A percentile compares a stretch with the other conserved stretches of the same genome.
phyloP scores from a whole-genome alignment of 2,113 vertebrate genomes.

The Montifringilla adamsi region DNA sequence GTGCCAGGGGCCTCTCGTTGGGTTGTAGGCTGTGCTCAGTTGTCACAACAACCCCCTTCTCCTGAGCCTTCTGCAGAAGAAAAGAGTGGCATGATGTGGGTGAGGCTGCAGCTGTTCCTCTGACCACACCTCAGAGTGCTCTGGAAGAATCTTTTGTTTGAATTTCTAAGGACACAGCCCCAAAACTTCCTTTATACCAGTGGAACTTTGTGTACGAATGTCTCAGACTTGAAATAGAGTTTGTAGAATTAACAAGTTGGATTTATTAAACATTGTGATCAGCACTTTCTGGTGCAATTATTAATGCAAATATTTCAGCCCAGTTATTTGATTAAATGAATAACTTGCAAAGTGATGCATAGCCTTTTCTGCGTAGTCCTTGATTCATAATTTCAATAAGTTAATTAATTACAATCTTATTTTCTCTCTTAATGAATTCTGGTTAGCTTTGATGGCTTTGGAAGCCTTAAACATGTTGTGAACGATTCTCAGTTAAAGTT shows the following conservation, averaged over 20 bases:
- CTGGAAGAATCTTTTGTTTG: neutral
- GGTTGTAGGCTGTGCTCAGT: neutral
- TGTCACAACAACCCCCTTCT: neutral
- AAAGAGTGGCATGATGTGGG: rapidly evolving
- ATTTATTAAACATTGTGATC: conserved; percentile 34
- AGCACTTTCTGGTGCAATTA: conserved; percentile 42
- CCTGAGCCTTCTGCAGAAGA: neutral
- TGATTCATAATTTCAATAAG: conserved; percentile 43
- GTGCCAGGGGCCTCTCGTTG: neutral
- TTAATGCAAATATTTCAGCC: conserved; percentile 45
- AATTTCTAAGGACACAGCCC: neutral
- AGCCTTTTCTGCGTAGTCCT: neutral
- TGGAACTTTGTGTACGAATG: rapidly evolving
- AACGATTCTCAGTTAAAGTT: conserved; percentile 13
- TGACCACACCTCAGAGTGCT: neutral
- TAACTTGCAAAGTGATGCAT: conserved; percentile 23
- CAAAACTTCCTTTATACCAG: neutral
- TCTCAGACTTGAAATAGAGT: neutral
- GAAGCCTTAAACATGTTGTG: neutral
- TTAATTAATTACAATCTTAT: conserved; percentile 52
- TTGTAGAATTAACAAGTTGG: neutral
- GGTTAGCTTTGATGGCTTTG: conserved; percentile 31
- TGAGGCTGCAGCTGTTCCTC: neutral
- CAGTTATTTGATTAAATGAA: conserved; percentile 44
- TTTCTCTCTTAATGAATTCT: conserved; percentile 52